Evolutionary conservation across 1,140 invertebrate species (phyloP).

Genomic region (Rhizoglyphus robini): DNA sequence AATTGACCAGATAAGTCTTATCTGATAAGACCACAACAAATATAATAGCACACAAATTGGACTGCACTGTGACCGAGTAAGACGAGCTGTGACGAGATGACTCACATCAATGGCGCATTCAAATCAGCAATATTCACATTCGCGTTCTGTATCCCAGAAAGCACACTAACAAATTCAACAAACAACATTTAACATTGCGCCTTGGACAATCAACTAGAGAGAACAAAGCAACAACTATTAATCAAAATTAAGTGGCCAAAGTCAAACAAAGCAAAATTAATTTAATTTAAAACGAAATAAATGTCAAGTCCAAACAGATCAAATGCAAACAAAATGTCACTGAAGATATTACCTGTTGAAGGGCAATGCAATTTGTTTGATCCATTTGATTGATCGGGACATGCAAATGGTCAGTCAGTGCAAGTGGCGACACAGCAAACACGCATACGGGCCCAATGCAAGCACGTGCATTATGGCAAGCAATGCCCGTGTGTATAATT

Average conservation of each 20-base stretch:
- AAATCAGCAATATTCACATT: no score
- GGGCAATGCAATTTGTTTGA: not conserved
- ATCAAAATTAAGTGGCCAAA: not conserved
- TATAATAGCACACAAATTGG: not conserved
- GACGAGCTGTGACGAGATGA: no score
- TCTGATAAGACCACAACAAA: not conserved
- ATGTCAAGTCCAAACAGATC: not conserved
- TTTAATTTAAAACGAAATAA: not conserved
- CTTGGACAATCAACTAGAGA: not conserved
- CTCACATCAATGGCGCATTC: no score
- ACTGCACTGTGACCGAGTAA: no score
- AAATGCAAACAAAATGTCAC: not conserved
- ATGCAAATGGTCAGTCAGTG: not conserved
- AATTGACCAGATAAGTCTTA: slow-evolving; percentile 2
- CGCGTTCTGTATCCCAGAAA: no score
- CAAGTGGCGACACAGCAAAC: no score
- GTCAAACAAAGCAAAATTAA: not conserved
- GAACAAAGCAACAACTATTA: not conserved
- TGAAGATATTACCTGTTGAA: not conserved
- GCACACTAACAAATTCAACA: not conserved
- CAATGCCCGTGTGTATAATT: not conserved
- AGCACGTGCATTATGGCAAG: not conserved
- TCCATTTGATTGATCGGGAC: not conserved
- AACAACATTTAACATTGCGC: not conserved
- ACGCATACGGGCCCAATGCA: not conserved